phyloP scores from a whole-genome alignment of 2,888 invertebrate species.

The Prenolepis imparis region DNA sequence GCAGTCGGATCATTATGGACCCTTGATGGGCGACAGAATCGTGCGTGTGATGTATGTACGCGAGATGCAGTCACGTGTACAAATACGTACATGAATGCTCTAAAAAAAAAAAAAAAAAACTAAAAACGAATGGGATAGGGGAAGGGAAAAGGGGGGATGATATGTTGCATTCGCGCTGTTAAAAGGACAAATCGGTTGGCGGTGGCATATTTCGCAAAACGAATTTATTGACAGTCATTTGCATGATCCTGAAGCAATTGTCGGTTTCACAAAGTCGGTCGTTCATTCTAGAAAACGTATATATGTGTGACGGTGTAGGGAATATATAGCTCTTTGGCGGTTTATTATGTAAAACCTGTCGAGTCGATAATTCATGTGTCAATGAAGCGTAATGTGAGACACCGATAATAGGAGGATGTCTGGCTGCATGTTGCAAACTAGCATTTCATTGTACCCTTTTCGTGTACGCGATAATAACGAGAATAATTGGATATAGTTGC shows the following conservation, averaged over 20 bases:
- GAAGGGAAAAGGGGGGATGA: background rate
- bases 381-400: conserved; percentile 22
- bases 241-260: conserved; percentile 62
- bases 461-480: background rate
- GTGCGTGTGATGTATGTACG: conserved; percentile 24
- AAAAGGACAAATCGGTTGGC: conserved; percentile 11
- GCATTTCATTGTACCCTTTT: background rate
- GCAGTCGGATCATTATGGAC: conserved; percentile 39
- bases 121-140: background rate
- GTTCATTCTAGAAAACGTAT: conserved; percentile 1
- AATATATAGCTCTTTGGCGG: background rate
- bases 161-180: conserved; percentile 36
- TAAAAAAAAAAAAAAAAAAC: too few relatives aligned
- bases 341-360: conserved; percentile 45
- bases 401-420: conserved; percentile 14
- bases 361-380: conserved; percentile 21
- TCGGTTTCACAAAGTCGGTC: conserved; percentile 16
- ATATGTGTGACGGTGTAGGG: background rate
- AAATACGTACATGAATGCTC: conserved; percentile 16
- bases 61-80: conserved; percentile 11
- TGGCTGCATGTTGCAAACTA: conserved; percentile 6
- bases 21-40: conserved; percentile 57
- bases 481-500: conserved; percentile 8
- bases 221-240: conserved; percentile 72
- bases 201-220: conserved; percentile 63